These are phyloP conservation scores for Stenichneumon culpator DNA, from an alignment of 2,888 invertebrate species.

Conservation along the genomic window DNA sequence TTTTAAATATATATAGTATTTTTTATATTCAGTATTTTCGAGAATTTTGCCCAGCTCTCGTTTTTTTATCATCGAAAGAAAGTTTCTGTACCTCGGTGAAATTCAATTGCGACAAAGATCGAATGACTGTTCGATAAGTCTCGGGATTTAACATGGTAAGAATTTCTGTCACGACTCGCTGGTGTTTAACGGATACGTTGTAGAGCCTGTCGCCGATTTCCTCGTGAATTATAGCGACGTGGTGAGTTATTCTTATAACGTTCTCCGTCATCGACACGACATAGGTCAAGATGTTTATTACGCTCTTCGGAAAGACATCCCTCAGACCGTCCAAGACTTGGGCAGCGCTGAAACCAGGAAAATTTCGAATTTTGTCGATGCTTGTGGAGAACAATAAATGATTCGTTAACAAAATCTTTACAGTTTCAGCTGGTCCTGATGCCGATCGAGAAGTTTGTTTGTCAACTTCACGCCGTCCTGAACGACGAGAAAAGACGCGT, in stretches of 20 bases:
- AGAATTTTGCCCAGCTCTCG: not conserved
- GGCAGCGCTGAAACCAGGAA: slow-evolving; percentile 76
- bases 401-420: slow-evolving; percentile 62
- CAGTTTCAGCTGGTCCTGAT: slow-evolving; percentile 75
- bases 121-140: slow-evolving; percentile 74
- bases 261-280: slow-evolving; percentile 75
- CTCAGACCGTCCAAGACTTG: slow-evolving; percentile 76
- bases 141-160: slow-evolving; percentile 75
- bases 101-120: slow-evolving; percentile 75
- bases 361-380: slow-evolving; percentile 1
- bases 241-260: slow-evolving; percentile 76
- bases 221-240: slow-evolving; percentile 77
- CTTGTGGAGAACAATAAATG: not conserved
- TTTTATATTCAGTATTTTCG: not conserved
- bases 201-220: slow-evolving; percentile 74
- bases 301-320: slow-evolving; percentile 74
- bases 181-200: slow-evolving; percentile 74
- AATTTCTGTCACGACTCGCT: slow-evolving; percentile 74
- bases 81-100: slow-evolving; percentile 74
- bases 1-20: not conserved
- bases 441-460: slow-evolving; percentile 74
- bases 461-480: slow-evolving; percentile 76
- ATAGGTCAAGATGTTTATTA: slow-evolving; percentile 77
- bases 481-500: slow-evolving; percentile 73
- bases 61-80: not conserved